Conservation (phyloP, 2,888 invertebrate genomes). For the Nymphalis c-album region DNA sequence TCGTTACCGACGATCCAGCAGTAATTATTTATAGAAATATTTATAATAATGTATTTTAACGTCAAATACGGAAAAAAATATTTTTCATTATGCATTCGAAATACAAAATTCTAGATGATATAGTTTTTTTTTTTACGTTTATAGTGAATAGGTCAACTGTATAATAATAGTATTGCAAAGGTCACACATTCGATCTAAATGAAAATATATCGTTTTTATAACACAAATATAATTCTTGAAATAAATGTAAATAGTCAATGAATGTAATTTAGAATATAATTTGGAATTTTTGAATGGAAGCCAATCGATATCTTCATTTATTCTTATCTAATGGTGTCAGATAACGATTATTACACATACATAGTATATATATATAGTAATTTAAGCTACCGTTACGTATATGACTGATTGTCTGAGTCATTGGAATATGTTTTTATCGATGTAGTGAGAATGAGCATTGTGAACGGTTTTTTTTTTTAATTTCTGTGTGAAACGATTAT, state of each 20-base stretch:
- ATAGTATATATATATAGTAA: too few relatives aligned
- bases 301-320: conserved; percentile 26
- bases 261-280: neutral
- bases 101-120: neutral
- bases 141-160: too few relatives aligned
- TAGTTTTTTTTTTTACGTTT: too few relatives aligned
- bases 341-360: conserved; percentile 34
- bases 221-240: too few relatives aligned
- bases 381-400: conserved; percentile 40
- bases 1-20: conserved; percentile 37
- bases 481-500: conserved; percentile 44
- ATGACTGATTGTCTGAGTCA: conserved; percentile 27
- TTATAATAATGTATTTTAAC: conserved; percentile 30
- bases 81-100: conserved; percentile 3
- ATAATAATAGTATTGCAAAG: too few relatives aligned
- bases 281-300: neutral
- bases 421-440: conserved; percentile 37
- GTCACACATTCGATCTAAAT: too few relatives aligned
- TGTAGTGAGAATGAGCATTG: conserved; percentile 43
- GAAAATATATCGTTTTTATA: too few relatives aligned
- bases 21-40: conserved; percentile 38
- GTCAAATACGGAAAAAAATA: neutral
- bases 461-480: conserved; percentile 42
- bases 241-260: neutral
- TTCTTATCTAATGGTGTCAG: conserved; percentile 37